Evolutionary conservation across 2,888 invertebrate species (phyloP), one percentile per base, ranked within the genome.

Genomic region (Hoplodrina ambigua): DNA sequence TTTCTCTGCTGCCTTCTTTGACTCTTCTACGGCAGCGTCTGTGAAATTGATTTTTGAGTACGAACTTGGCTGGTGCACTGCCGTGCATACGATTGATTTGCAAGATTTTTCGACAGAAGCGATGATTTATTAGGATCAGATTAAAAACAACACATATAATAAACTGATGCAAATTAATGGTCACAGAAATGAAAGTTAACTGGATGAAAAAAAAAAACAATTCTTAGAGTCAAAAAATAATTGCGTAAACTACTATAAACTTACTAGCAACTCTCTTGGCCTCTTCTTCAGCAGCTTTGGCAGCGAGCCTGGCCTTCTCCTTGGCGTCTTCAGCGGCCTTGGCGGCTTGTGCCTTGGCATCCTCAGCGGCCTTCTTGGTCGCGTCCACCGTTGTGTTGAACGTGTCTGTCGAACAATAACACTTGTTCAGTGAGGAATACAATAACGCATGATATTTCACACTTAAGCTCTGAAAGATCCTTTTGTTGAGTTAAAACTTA

Each of bases 1-100:
- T 72, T 95, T 96, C 83, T 96, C 94, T 0, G 96, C 96, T 1
- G 96, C 96, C 74, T 94, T 96, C 88, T 96, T 96, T 0, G 96
- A 95, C 78, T 95, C 96, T 70, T 95, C 94, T 7, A 96, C 88
- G 2, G 96, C 95, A 41, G 90, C 91, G 73, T 92, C 96, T 96
- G 85, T 0, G 78, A 52, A 44, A 46, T 50, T 17, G 0, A 1
- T 33, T 54, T 49, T 54, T 30, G 2, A 55, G 52, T 19, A 46
- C 6, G 1, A 17, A 62, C 13, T 58, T 61, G 59, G 15, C 55
- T 54, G n/a, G 8, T 25, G 6, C 11, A 19, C 50, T 59, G 33
- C 17, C 17, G 17, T 46, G 46, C 17, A 46, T 17, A 15, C 15
- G 13, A 13, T 15, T 1, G 44, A 44, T 44, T 44, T 15, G 15